Conservation (phyloP, 2,797 vertebrate genomes). For the Lepilemur septentrionalis region DNA sequence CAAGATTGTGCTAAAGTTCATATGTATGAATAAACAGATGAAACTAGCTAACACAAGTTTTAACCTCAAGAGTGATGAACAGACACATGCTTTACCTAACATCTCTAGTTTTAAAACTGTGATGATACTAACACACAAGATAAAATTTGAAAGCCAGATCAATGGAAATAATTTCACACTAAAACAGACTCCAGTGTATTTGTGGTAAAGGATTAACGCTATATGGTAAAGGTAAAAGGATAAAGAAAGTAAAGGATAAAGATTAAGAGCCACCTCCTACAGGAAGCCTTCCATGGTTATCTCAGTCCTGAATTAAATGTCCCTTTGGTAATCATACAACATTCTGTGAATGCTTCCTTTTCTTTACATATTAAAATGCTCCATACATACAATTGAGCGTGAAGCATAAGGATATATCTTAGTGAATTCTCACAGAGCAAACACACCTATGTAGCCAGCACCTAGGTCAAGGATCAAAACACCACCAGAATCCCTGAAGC, state of each 20-base stretch:
- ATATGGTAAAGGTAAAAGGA: neutral
- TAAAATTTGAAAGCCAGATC: neutral
- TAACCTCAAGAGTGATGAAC: neutral
- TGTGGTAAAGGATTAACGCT: neutral
- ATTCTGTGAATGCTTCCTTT: neutral
- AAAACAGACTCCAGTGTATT: neutral
- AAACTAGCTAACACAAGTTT: neutral
- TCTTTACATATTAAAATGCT: neutral
- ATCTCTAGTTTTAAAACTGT: neutral
- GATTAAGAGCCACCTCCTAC: neutral
- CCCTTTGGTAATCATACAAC: neutral
- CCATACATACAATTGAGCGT: neutral
- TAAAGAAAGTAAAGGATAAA: neutral
- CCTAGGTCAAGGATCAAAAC: conserved; percentile 7
- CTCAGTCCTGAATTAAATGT: neutral
- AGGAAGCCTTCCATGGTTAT: neutral
- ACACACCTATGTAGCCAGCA: neutral
- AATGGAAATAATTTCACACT: neutral
- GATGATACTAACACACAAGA: neutral
- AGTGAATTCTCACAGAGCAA: neutral
- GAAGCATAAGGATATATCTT: neutral
- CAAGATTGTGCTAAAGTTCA: neutral
- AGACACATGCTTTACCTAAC: neutral
- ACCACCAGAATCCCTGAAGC: neutral
- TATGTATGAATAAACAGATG: neutral